Evolutionary conservation across 2,113 vertebrate genomes (phyloP), one percentile per base, ranked within the genome.

Genomic region (Bubo bubo): DNA sequence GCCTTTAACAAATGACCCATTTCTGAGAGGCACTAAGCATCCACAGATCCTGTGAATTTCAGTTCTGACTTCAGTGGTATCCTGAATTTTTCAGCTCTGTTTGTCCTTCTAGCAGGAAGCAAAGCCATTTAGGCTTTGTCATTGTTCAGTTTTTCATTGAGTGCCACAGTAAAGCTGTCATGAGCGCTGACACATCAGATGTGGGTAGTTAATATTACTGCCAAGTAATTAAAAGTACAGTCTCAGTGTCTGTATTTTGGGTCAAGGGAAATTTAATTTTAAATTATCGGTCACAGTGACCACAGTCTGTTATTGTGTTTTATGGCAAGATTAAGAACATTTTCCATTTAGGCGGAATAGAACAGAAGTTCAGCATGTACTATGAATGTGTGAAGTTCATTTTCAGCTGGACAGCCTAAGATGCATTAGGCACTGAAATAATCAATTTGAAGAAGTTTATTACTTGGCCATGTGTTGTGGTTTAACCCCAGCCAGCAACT

Each of bases 281-380:
- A 88, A 77, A 47, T 95, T 79, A 77, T 64, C 8, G 58, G 93
- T 94, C 80, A 97, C 39, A 58, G 71, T 95, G 96, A 95, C 85
- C 90, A 59, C 30, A 6, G 58, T 73, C 79, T 13, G 3, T 93
- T 88, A 79, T 11, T 67, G 34, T 92, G 63, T 53, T 90, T 68
- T 73, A 52, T 59, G 55, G 37, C 8, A 80, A 87, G 58, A 41
- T 62, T 53, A 37, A 79, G 41, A 58, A 34, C 56, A 45, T 93
- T 90, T 83, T 80, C 28, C 30, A 53, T 89, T 93, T 93, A 70
- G 85, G 50, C 34, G 58, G 49, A 93, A 39, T 74, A 41, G 64
- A 79, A 50, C 13, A 70, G 71, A 88, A 95, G 43, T 55, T 50
- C 63, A 82, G n/a, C 15, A 5, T 64, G 70, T 93, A 39, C 91